Evolutionary conservation across 2,113 vertebrate genomes (phyloP), one percentile per base, ranked within the genome.

Genomic region (Aspidoscelis tigris): DNA sequence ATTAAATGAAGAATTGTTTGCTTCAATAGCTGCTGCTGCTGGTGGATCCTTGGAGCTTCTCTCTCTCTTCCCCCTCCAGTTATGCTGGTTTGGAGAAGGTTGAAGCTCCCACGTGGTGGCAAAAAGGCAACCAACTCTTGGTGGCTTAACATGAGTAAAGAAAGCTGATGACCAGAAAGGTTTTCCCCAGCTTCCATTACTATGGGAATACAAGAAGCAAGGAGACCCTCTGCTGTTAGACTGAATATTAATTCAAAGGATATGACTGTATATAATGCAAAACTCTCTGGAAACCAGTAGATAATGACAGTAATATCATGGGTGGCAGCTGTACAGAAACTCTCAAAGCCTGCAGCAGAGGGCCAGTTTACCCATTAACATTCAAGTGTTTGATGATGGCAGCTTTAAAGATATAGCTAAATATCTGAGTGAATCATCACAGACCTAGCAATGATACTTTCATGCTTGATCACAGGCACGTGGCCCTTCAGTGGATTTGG

Each of bases 251-350:
- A 76, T 83, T 78, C 88, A 79, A 83, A 82, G 75, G 72, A n/a
- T 26, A 87, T 86, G 77, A 85, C 74, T 24, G 65, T 84, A 41
- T 0, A 6, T 73, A 88, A 88, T 1, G 84, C 91, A 93, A 76
- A 72, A 83, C 61, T 77, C 70, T 92, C 89, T 82, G 91, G 90
- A 72, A 81, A 76, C 41, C 66, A 89, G 77, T 75, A 89, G 86
- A 85, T 88, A 89, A 85, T 89, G 89, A 86, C 50, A 90, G 90
- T 73, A 78, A 84, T 16, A 88, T 71, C 68, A 71, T 11, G 24
- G 41, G 41, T 24, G 33, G 81, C 58, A 81, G 81, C 50, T 84
- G 81, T 89, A 88, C 91, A 91, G 90, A 86, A 94, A 92, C 88
- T 86, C 90, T 92, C 80, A 83, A 70, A 77, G 88, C 79, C 1